These are phyloP conservation scores for Brachionus manjavacas DNA, from an alignment of 1,140 invertebrate species.

Conservation along the genomic window DNA sequence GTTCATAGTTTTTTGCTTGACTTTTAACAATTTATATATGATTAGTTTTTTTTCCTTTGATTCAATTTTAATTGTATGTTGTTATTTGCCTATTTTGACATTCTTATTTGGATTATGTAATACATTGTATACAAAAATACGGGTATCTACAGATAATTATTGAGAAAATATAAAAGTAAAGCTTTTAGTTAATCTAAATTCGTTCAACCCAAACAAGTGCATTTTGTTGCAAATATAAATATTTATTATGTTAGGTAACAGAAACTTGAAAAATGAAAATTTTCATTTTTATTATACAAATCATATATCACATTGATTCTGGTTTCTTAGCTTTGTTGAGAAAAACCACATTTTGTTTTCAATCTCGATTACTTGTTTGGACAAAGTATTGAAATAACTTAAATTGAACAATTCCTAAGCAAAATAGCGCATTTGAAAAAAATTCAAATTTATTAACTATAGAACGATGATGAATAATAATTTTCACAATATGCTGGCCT, in stretches of 20 bases:
- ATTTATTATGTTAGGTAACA: neutral
- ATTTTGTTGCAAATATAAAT: neutral
- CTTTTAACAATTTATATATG: no score
- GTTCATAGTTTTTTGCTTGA: no score
- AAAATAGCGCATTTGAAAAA: neutral
- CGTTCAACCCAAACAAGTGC: neutral
- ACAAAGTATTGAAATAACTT: neutral
- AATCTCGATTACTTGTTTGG: neutral
- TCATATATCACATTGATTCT: neutral
- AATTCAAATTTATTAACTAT: neutral
- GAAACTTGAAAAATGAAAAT: neutral
- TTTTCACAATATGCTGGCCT: constrained; percentile 15
- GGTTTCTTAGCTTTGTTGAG: neutral
- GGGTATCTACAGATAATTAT: neutral
- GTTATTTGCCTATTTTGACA: neutral
- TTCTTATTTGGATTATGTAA: neutral
- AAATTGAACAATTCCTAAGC: neutral
- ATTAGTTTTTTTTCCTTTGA: no score
- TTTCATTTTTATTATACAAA: neutral
- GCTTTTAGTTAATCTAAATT: neutral
- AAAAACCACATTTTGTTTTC: neutral
- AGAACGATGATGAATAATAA: neutral
- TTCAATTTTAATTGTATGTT: neutral
- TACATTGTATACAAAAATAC: neutral
- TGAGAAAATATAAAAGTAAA: neutral